A percentile compares a stretch with the other conserved stretches of the same genome.
Conservation (phyloP, 2,888 invertebrate genomes). For the Hemaris fuciformis region DNA sequence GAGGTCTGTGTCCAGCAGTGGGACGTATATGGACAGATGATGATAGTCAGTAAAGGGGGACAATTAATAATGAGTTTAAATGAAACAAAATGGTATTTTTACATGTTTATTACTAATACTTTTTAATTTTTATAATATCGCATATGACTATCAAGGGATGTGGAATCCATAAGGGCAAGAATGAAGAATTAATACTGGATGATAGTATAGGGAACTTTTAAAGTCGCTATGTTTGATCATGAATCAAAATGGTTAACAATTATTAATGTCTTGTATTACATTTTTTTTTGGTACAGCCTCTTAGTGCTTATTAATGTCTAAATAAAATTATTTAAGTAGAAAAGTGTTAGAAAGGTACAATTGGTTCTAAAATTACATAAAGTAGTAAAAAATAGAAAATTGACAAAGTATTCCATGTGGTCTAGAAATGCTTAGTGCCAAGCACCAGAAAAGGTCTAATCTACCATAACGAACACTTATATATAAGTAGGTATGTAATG, state of each 20-base stretch:
- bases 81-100: not conserved
- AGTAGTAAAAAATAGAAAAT: slow-evolving; percentile 18
- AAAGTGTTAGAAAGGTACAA: not conserved
- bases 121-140: slow-evolving; percentile 42
- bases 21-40: too few species aligned
- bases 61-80: not conserved
- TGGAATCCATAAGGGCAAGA: slow-evolving; percentile 53
- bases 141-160: slow-evolving; percentile 59
- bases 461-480: slow-evolving; percentile 16
- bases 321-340: not conserved
- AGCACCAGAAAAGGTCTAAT: slow-evolving; percentile 19
- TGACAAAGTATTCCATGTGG: slow-evolving; percentile 14
- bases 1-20: too few species aligned
- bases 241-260: not conserved
- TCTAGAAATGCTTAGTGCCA: slow-evolving; percentile 10
- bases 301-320: not conserved
- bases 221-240: not conserved
- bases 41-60: not conserved
- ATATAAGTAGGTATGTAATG: not conserved
- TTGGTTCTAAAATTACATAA: slow-evolving; percentile 19
- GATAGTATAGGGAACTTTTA: not conserved
- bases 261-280: not conserved
- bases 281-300: not conserved
- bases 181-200: slow-evolving; percentile 26
- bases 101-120: slow-evolving; percentile 35